Conservation (phyloP, 35 echinoderm and acorn worm species). For the Nesometra sesokonis region DNA sequence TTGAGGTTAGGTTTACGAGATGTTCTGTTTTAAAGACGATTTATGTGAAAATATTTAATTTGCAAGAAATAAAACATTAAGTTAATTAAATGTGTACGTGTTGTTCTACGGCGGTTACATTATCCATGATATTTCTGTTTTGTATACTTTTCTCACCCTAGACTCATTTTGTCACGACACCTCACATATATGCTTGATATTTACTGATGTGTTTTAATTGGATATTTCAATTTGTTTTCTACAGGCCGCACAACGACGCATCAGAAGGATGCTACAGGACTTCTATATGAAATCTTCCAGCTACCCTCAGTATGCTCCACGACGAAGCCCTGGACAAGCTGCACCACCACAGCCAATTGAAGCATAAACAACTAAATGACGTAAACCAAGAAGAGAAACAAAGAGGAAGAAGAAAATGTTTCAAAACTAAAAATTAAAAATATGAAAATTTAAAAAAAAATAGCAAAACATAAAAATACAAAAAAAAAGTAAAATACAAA, state of each 20-base stretch:
- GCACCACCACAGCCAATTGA: not conserved
- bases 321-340: not conserved
- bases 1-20: no score
- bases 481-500: not conserved
- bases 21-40: no score
- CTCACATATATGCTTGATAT: no score
- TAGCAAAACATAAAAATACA: not conserved
- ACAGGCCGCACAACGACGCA: constrained; percentile 54
- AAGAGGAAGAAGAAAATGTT: not conserved
- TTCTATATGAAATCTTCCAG: constrained; percentile 5
- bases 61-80: no score
- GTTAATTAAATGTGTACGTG: no score
- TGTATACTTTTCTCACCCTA: no score
- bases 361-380: not conserved
- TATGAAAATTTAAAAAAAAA: not conserved
- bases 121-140: no score
- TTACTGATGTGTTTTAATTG: no score
- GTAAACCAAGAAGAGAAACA: not conserved
- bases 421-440: not conserved
- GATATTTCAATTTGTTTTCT: not conserved
- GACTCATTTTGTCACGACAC: no score
- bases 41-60: no score
- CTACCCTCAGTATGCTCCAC: not conserved
- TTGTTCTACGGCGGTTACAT: no score
- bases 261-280: constrained; percentile 43